Evolutionary conservation across 2,113 vertebrate species (phyloP).

Genomic region (Anthoscopus minutus): DNA sequence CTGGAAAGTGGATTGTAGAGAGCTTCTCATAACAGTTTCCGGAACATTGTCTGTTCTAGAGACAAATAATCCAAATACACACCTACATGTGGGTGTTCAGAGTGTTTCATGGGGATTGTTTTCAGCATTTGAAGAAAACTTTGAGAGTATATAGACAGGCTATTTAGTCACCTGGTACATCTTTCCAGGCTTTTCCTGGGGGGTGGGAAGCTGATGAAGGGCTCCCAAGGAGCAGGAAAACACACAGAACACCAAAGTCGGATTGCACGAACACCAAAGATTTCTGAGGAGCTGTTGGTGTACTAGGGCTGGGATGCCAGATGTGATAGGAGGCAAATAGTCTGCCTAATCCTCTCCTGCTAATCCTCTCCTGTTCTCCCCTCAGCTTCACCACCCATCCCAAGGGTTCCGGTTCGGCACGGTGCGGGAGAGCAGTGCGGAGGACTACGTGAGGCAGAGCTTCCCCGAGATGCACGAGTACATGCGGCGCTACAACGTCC

Average conservation of each 20-base stretch:
- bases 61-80: not conserved
- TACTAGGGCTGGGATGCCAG: not conserved
- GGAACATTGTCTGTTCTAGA: not conserved
- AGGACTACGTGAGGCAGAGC: conserved; percentile 86
- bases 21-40: not conserved
- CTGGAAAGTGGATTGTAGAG: not conserved
- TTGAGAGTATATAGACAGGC: not conserved
- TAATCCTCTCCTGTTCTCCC: conserved; percentile 29
- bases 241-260: no score
- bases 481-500: conserved; percentile 86
- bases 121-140: not conserved
- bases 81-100: not conserved
- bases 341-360: not conserved
- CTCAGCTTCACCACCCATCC: conserved; percentile 85
- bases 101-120: not conserved
- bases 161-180: not conserved
- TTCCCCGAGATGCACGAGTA: conserved; percentile 91
- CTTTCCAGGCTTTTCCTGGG: not conserved
- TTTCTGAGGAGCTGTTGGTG: not conserved
- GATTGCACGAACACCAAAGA: not conserved
- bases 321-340: not conserved
- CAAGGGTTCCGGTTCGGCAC: conserved; percentile 89
- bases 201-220: not conserved
- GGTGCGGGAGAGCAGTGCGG: conserved; percentile 85
- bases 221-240: no score